Base-by-base conservation (phyloP, 2,113 vertebrate genomes). In the Channa maculata region DNA sequence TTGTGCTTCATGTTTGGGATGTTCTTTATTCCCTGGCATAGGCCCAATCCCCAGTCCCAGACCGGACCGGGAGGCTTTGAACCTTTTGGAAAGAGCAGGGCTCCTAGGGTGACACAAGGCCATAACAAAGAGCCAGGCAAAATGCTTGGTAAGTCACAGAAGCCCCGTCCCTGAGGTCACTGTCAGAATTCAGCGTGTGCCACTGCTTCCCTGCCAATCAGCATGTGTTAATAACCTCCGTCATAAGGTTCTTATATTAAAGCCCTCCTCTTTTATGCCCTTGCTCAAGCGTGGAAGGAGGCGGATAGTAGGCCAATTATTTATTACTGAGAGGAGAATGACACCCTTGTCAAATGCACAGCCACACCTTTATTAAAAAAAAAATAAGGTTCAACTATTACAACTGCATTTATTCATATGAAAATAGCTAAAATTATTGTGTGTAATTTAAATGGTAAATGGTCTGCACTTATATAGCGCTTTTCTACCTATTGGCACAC, bases 71-170 rank as follows among this genome's bases (percentile, higher is more conserved):
- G 71, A 50, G n/a, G 88, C 88, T 90, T 92, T 87, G 80, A 90
- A 77, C 63, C 74, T 82, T 87, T 86, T 86, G 75, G 87, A 89
- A 88, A 86, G 82, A 87, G 79, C 84, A 86, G 77, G 64, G 80
- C 86, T 83, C 72, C 75, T 71, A 71, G 54, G 84, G 84, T 74
- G 75, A 92, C 90, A 92, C 81, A 88, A 86, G 84, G 86, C 73
- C 72, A 53, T 62, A 82, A 91, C 84, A 91, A 93, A 93, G 85
- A 80, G 77, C 59, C 71, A 24, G 79, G 87, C 89, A 89, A 77
- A 76, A 88, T 53, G 71, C 86, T 88, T 52, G 34, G 49, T 83
- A 87, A 90, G 86, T 86, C 84, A 92, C 87, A 91, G 89, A 90
- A 82, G 86, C 80, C 77, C 65, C 0, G 71, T 88, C 87, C 89